These are phyloP conservation scores for Spondyliosoma cantharus DNA, from an alignment of 2,797 vertebrate genomes.

Conservation along the genomic window DNA sequence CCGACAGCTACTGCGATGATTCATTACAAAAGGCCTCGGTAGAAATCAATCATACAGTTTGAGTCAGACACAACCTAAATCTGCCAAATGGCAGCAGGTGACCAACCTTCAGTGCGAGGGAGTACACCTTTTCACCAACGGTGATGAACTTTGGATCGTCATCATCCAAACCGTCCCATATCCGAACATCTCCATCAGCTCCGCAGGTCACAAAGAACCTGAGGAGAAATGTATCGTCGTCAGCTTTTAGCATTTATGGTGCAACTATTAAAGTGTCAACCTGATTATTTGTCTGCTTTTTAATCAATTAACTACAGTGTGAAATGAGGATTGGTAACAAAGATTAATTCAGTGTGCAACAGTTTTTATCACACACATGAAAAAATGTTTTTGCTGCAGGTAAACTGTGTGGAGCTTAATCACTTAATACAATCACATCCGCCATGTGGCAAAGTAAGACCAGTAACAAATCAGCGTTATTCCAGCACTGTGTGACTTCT, in stretches of 20 bases:
- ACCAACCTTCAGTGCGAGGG: conserved; percentile 91
- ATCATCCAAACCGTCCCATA: conserved; percentile 96
- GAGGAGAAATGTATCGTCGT: not conserved
- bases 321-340: no score
- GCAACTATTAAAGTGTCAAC: not conserved
- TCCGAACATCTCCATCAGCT: conserved; percentile 94
- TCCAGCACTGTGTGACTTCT: no score
- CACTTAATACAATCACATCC: not conserved
- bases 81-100: not conserved
- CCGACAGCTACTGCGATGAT: not conserved
- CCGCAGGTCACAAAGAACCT: conserved; percentile 95
- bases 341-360: no score
- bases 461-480: no score
- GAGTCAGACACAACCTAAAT: not conserved
- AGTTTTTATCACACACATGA: no score
- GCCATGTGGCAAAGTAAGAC: not conserved
- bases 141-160: conserved; percentile 96
- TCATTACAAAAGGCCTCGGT: not conserved
- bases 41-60: not conserved
- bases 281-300: not conserved
- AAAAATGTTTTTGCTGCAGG: no score
- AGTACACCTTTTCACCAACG: conserved; percentile 94
- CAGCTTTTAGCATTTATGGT: not conserved
- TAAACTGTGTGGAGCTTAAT: not conserved
- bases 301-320: not conserved